Conservation (phyloP, 2,113 vertebrate species). For the Sus scrofa region DNA sequence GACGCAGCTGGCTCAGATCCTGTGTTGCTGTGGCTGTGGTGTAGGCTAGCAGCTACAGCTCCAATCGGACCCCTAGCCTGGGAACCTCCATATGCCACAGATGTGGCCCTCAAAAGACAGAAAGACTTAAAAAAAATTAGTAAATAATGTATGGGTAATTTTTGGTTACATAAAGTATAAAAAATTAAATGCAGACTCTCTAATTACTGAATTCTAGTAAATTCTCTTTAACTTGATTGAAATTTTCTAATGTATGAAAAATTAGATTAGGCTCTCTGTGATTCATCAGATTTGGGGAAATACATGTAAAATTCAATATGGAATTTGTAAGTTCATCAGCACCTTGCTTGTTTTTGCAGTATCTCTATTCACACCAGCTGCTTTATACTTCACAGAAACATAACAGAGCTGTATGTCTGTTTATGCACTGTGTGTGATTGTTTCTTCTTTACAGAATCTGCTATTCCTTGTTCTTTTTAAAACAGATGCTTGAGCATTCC, state of each 20-base stretch:
- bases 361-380: slow-evolving; percentile 44
- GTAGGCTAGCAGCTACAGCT: no score
- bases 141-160: neutral
- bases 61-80: no score
- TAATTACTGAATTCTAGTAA: neutral
- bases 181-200: neutral
- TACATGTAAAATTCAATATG: slow-evolving; percentile 51
- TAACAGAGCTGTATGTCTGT: slow-evolving; percentile 56
- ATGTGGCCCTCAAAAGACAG: no score
- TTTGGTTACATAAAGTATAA: neutral
- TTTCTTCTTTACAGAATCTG: slow-evolving; percentile 57
- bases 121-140: no score
- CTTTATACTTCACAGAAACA: slow-evolving; percentile 48
- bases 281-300: slow-evolving; percentile 32
- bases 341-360: slow-evolving; percentile 37
- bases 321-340: slow-evolving; percentile 41
- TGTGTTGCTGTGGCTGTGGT: no score
- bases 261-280: neutral
- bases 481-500: slow-evolving; percentile 70
- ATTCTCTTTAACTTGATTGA: slow-evolving; percentile 6
- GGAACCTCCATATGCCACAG: no score
- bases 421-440: slow-evolving; percentile 22
- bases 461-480: slow-evolving; percentile 73
- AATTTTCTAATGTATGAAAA: slow-evolving; percentile 35
- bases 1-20: no score